A percentile compares a stretch with the other conserved stretches of the same genome.
These are phyloP conservation scores for Formica aserva DNA, from an alignment of 2,888 invertebrate species.

Conservation along the genomic window DNA sequence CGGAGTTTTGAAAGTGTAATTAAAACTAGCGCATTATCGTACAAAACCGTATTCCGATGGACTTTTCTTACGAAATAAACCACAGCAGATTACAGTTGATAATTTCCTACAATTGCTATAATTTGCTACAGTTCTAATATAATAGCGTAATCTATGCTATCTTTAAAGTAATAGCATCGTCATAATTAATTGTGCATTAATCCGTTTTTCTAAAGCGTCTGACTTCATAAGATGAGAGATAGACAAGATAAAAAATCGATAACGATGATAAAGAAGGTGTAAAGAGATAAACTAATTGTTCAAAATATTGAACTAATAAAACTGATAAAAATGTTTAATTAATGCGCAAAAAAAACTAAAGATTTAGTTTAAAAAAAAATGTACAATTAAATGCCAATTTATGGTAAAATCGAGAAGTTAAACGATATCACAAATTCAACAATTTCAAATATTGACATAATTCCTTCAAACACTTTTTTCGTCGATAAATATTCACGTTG, in stretches of 20 bases:
- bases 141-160: neutral
- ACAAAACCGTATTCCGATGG: neutral
- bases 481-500: neutral
- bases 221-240: neutral
- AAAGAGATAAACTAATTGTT: neutral
- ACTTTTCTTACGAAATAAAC: conserved; percentile 52
- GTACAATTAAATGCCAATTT: neutral
- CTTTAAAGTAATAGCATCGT: neutral
- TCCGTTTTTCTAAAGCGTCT: neutral
- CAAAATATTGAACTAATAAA: neutral
- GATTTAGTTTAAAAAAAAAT: neutral
- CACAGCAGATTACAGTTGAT: conserved; percentile 50
- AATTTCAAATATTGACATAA: neutral
- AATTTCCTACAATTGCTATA: neutral
- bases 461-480: neutral
- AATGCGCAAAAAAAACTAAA: neutral
- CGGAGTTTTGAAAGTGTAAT: conserved; percentile 71
- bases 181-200: neutral
- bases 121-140: conserved; percentile 38
- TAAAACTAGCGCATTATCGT: conserved; percentile 68
- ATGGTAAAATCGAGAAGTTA: neutral
- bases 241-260: neutral
- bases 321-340: neutral
- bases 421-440: neutral
- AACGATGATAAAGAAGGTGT: neutral